Conservation (phyloP, 2,113 vertebrate species). For the Pomatostomus ruficeps region DNA sequence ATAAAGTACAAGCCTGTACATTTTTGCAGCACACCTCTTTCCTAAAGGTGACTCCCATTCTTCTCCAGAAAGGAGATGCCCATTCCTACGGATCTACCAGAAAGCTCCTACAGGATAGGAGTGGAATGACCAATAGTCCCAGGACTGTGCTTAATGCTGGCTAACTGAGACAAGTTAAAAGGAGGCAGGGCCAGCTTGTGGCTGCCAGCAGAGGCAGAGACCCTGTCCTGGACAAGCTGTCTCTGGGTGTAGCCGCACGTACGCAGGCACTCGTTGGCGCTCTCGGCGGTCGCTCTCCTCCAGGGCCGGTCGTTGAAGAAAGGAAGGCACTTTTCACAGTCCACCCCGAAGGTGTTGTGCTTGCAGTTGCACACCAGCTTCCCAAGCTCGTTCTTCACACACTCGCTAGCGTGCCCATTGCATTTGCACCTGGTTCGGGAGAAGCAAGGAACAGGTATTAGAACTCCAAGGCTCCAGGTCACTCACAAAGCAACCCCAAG, state of each 20-base stretch:
- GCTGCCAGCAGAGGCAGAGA: background rate
- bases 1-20: background rate
- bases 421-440: conserved; percentile 87
- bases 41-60: background rate
- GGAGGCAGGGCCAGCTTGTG: background rate
- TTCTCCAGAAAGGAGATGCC: background rate
- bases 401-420: conserved; percentile 92
- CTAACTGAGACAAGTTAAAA: background rate
- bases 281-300: conserved; percentile 87
- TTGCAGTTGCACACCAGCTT: conserved; percentile 89
- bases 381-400: conserved; percentile 75
- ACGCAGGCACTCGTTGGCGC: conserved; percentile 89
- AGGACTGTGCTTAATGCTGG: background rate
- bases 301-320: conserved; percentile 96
- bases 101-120: background rate
- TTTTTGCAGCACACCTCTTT: background rate
- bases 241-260: conserved; percentile 29
- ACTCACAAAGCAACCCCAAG: background rate
- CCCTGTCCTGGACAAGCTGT: background rate
- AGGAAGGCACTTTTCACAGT: conserved; percentile 87
- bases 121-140: background rate
- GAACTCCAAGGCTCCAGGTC: background rate
- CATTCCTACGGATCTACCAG: background rate
- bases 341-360: conserved; percentile 87
- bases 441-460: background rate